phyloP scores from a whole-genome alignment of 2,888 invertebrate genomes.

The Thymelicus acteon region DNA sequence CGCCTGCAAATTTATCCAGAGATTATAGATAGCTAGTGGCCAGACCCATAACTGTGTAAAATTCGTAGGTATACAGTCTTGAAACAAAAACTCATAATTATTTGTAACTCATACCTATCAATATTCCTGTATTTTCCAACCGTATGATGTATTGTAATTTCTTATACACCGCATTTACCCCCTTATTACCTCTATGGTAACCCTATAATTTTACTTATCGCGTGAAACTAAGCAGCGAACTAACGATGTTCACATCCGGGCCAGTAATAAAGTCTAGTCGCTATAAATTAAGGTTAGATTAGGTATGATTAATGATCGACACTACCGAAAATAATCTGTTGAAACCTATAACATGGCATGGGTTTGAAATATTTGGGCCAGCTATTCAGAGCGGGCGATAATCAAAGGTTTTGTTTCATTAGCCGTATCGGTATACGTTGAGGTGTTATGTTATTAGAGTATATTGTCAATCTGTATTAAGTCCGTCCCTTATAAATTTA shows the following conservation, averaged over 20 bases:
- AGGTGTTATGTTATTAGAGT: too few species aligned
- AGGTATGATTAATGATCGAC: slow-evolving; percentile 46
- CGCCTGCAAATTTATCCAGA: too few species aligned
- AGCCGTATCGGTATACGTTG: not conserved
- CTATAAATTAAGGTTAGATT: slow-evolving; percentile 47
- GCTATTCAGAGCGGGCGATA: slow-evolving; percentile 13
- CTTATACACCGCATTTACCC: not conserved
- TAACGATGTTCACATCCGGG: slow-evolving; percentile 43
- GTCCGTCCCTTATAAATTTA: too few species aligned
- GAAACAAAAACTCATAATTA: too few species aligned
- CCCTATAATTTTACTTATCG: slow-evolving; percentile 20
- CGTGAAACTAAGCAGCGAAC: slow-evolving; percentile 38
- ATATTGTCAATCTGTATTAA: too few species aligned
- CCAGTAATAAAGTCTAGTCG: slow-evolving; percentile 41
- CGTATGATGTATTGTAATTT: too few species aligned
- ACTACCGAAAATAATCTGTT: slow-evolving; percentile 34
- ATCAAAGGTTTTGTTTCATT: slow-evolving; percentile 18
- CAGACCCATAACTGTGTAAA: too few species aligned
- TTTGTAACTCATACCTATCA: too few species aligned
- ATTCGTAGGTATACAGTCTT: too few species aligned
- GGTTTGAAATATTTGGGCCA: slow-evolving; percentile 30
- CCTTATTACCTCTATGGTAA: not conserved
- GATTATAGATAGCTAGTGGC: too few species aligned
- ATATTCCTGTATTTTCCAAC: too few species aligned
- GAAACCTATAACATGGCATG: slow-evolving; percentile 32